phyloP scores from a whole-genome alignment of 2,113 vertebrate genomes.

The Acinonyx jubatus region DNA sequence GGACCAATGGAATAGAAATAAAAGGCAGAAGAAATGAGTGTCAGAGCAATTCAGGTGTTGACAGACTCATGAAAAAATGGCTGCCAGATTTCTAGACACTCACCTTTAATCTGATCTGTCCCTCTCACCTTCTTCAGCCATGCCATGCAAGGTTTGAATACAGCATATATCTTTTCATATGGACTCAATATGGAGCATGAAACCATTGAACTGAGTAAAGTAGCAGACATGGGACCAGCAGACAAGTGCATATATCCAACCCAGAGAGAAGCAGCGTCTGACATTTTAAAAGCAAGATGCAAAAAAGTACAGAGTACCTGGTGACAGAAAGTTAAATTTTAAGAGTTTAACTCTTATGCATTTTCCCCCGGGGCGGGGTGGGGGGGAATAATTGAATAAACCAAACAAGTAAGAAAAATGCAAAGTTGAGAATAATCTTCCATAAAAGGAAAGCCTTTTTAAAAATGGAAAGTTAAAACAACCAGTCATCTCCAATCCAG shows the following conservation, averaged over 20 bases:
- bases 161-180: neutral
- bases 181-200: neutral
- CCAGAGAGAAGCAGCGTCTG: neutral
- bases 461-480: neutral
- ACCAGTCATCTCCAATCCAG: neutral
- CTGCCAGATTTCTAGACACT: neutral
- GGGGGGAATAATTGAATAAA: neutral
- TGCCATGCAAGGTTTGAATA: neutral
- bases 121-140: neutral
- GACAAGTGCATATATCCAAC: rapidly evolving
- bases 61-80: neutral
- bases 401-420: neutral
- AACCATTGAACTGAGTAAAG: neutral
- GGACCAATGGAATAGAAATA: neutral
- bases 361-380: neutral
- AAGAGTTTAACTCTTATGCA: neutral
- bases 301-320: neutral
- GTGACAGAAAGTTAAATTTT: neutral
- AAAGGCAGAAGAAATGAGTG: neutral
- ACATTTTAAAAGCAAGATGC: neutral
- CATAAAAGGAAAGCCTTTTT: neutral
- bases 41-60: neutral
- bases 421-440: neutral
- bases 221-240: neutral
- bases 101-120: neutral